Percentiles rank a stretch among this genome's conserved stretches.
These are phyloP conservation scores for Corythornis madagascariensis DNA, from an alignment of 2,113 vertebrate genomes.

Conservation along the genomic window DNA sequence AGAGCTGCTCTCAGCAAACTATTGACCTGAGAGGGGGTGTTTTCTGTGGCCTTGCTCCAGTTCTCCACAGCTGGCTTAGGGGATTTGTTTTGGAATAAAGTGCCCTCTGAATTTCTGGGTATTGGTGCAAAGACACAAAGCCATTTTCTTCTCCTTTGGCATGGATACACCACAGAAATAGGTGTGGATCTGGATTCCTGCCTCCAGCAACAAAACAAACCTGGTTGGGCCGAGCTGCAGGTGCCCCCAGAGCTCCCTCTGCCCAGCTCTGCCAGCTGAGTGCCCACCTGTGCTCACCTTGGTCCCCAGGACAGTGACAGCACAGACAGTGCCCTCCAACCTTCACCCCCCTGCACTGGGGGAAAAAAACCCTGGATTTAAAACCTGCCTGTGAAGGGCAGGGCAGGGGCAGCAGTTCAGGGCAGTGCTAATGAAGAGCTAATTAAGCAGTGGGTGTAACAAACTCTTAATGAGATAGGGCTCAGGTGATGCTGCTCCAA, in stretches of 20 bases:
- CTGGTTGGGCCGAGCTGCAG: no score
- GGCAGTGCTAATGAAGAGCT: not conserved
- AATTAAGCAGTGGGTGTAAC: constrained; percentile 10
- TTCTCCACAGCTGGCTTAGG: not conserved
- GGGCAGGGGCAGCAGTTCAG: not conserved
- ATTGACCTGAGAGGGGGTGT: fast-evolving
- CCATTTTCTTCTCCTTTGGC: not conserved
- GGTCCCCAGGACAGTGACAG: no score
- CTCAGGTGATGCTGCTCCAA: constrained; percentile 17
- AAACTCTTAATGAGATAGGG: constrained; percentile 1
- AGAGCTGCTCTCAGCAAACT: not conserved
- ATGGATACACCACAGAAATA: not conserved
- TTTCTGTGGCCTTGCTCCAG: not conserved
- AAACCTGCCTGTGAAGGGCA: not conserved
- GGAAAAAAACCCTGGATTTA: not conserved
- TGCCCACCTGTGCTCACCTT: no score
- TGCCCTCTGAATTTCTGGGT: not conserved
- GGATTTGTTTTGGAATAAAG: not conserved
- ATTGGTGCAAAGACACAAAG: not conserved
- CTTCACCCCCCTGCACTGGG: no score
- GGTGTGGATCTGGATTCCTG: not conserved
- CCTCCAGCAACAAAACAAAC: no score
- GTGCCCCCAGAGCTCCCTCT: no score
- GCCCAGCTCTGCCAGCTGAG: no score
- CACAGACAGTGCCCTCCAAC: no score